Percentiles rank a stretch among this genome's conserved stretches.
Evolutionary conservation across 2,113 vertebrate genomes (phyloP).

Genomic region (Brachypteracias leptosomus): DNA sequence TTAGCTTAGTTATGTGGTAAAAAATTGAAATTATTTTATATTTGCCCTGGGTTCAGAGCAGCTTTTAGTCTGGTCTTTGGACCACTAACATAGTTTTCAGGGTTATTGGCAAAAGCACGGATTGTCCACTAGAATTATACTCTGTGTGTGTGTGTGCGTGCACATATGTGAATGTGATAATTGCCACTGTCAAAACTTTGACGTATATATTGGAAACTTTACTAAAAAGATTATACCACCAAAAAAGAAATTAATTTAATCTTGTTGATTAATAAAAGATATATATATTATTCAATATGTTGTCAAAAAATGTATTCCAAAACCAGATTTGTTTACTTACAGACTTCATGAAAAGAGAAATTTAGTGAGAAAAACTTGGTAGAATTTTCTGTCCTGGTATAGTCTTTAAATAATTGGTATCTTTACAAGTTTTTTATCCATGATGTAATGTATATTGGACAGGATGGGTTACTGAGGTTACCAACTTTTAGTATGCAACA

Average conservation of each 20-base stretch:
- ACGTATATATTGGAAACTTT: background rate
- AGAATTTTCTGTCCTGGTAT: background rate
- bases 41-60: constrained; percentile 43
- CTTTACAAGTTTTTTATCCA: background rate
- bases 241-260: constrained; percentile 1
- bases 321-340: background rate
- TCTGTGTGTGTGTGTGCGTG: background rate
- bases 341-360: background rate
- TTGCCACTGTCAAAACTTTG: background rate
- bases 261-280: background rate
- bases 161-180: background rate
- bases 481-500: background rate
- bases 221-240: background rate
- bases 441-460: background rate
- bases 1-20: constrained; percentile 45
- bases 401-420: background rate
- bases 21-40: constrained; percentile 47
- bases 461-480: background rate
- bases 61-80: constrained; percentile 50
- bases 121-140: constrained; percentile 4
- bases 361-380: background rate
- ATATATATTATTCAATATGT: background rate
- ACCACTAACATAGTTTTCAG: constrained; percentile 33
- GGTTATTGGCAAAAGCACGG: constrained; percentile 28
- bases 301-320: background rate